Evolutionary conservation across 2,888 invertebrate genomes (phyloP), one percentile per base, ranked within the genome.

Genomic region (Mythimna loreyi): DNA sequence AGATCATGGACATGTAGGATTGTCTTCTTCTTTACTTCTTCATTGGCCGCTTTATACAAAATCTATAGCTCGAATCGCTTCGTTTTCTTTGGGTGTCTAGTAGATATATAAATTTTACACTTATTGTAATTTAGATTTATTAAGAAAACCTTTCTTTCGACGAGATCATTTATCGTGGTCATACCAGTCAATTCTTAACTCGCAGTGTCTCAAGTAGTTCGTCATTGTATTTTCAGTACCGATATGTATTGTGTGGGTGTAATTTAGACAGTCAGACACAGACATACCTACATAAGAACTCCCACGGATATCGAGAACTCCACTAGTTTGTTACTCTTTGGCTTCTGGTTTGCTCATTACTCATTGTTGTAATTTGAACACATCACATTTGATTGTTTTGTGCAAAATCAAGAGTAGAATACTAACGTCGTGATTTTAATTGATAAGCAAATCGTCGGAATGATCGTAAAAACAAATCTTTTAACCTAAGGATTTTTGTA

Each of bases 391-490:
- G 13, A 52, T 53, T 23, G 1, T 33, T 57, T 13, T 40, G n/a
- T 21, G 25, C 57, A 28, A 23, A 53, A 8, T 13, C 21, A 30
- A 52, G 52, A 33, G 11, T 21, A 52, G 50, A 58, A 72, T 58
- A 71, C 7, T 52, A 47, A 71, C 23, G 21, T 43, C n/a, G 4
- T 28, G 6, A 56, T 56, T 69, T 9, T 56, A 50, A 45, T 56
- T 53, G 8, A 43, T 50, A 21, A 68, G 16, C 13, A 61, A 43
- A 49, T 36, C 25, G 43, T 33, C 40, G 25, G n/a, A 33, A 16
- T 19, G 0, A 13, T 25, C 33, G 2, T 25, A 16, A 43, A 33
- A 71, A 6, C 28, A 43, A 33, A 71, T 45, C 47, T 55, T 49
- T 13, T 19, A n/a, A 43, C 16, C 11, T 28, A n/a, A n/a, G n/a